Evolutionary conservation across 2,113 vertebrate species (phyloP).

Genomic region (Python bivittatus): DNA sequence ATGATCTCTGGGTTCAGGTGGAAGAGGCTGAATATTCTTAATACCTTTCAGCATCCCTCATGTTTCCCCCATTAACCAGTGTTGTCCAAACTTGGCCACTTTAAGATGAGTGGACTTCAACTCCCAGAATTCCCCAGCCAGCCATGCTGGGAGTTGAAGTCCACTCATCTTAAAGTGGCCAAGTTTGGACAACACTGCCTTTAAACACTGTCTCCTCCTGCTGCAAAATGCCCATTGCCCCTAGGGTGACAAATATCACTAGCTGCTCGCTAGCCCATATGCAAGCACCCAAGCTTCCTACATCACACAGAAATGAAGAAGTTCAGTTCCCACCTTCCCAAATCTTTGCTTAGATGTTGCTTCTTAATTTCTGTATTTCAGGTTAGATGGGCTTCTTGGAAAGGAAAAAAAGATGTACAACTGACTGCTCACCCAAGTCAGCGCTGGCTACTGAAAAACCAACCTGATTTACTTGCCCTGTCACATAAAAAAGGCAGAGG

Average conservation of each 20-base stretch:
- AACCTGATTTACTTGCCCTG: background rate
- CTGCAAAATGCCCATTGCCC: background rate
- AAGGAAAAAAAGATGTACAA: too few relatives aligned
- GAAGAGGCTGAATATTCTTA: background rate
- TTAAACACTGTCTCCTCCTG: background rate
- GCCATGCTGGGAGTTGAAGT: too few relatives aligned
- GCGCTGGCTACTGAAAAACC: conserved; percentile 7
- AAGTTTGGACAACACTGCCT: too few relatives aligned
- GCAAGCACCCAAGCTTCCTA: background rate
- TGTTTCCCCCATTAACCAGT: too few relatives aligned
- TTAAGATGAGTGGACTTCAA: too few relatives aligned
- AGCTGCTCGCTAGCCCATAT: background rate
- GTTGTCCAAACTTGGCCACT: too few relatives aligned
- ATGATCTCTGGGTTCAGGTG: background rate
- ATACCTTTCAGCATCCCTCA: background rate
- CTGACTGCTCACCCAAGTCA: background rate
- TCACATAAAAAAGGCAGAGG: background rate
- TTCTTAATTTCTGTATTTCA: background rate
- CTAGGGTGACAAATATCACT: background rate
- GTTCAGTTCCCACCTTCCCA: background rate
- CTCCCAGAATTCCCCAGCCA: too few relatives aligned
- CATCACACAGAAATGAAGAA: background rate
- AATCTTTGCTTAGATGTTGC: accelerated
- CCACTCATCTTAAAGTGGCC: too few relatives aligned
- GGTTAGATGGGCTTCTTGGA: background rate